These are phyloP conservation scores for Campylomormyrus numenius DNA, from an alignment of 2,113 vertebrate genomes.

Conservation along the genomic window DNA sequence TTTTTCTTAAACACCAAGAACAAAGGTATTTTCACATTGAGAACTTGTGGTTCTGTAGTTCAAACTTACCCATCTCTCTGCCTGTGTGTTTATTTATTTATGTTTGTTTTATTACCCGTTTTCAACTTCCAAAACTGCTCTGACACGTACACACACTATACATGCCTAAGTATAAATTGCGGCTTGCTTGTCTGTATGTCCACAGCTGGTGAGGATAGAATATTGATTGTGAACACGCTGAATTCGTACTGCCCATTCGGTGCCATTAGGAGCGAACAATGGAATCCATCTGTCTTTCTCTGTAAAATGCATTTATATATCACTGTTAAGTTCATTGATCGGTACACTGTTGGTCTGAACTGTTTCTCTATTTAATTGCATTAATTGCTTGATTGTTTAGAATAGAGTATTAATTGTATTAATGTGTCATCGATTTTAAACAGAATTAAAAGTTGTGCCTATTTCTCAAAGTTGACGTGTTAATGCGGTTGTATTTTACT, in stretches of 20 bases:
- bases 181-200: background rate
- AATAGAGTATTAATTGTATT: background rate
- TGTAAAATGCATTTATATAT: background rate
- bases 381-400: background rate
- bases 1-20: background rate
- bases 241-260: background rate
- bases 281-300: background rate
- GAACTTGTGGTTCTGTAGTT: background rate
- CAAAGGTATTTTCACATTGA: background rate
- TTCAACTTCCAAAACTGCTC: background rate
- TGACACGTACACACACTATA: background rate
- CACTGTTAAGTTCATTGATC: background rate
- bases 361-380: background rate
- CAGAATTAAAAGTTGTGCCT: background rate
- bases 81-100: background rate
- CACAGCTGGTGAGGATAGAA: background rate
- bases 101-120: background rate
- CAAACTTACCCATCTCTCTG: background rate
- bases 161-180: background rate
- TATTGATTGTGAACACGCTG: background rate
- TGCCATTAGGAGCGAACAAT: background rate
- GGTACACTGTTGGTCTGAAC: background rate
- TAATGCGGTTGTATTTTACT: background rate
- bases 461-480: background rate
- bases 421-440: background rate